phyloP scores from a whole-genome alignment of 2,797 vertebrate species.

The Melanotaenia parkinsoni region DNA sequence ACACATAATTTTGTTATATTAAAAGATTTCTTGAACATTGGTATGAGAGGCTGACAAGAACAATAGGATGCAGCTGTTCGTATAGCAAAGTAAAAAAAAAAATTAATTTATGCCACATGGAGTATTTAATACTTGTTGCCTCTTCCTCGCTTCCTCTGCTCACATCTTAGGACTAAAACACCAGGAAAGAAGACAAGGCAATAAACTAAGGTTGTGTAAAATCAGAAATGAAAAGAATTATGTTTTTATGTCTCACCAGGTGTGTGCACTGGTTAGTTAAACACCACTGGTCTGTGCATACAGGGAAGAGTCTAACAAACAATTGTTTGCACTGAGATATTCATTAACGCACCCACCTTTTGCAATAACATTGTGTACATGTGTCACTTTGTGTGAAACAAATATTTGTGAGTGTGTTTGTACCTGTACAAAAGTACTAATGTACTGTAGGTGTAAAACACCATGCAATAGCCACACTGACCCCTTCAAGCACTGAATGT shows the following conservation, averaged over 20 bases:
- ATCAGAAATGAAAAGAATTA: background rate
- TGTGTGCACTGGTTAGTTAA: constrained; percentile 34
- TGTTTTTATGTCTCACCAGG: constrained; percentile 31
- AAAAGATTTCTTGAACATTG: background rate
- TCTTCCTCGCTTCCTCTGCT: background rate
- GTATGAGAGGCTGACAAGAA: background rate
- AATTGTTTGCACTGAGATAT: constrained; percentile 64
- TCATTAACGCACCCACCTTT: constrained; percentile 56
- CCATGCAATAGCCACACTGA: constrained; percentile 31
- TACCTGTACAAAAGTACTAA: constrained; percentile 46
- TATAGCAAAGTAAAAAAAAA: background rate
- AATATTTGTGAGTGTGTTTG: constrained; percentile 24
- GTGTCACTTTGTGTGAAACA: constrained; percentile 19
- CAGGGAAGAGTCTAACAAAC: constrained; percentile 57
- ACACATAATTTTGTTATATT: background rate
- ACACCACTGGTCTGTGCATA: constrained; percentile 43
- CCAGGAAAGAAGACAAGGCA: background rate
- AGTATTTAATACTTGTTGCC: background rate
- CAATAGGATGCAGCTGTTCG: background rate
- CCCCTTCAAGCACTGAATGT: constrained; percentile 43
- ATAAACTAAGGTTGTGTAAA: background rate
- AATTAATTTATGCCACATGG: background rate
- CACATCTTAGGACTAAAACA: background rate
- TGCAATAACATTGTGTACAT: constrained; percentile 40
- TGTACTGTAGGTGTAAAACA: constrained; percentile 9